Evolutionary conservation across 2,888 invertebrate species (phyloP), one percentile per base, ranked within the genome.

Genomic region (Agrotis exclamationis): DNA sequence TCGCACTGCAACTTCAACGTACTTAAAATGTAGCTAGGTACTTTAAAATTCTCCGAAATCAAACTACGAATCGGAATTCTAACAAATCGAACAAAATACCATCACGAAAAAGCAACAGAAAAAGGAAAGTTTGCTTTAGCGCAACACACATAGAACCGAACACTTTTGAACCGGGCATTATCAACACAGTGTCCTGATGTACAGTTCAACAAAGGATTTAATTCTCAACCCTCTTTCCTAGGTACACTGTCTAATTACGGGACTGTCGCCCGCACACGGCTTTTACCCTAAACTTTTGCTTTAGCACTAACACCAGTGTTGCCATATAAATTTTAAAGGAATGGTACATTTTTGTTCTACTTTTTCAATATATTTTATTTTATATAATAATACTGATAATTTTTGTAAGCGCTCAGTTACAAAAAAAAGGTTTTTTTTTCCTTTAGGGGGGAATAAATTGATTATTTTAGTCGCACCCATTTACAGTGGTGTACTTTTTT

Each of bases 271-370:
- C 76, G 80, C 87, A 90, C 83, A 74, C 76, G 76, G 83, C 84
- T 84, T 86, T 82, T 80, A 79, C 78, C 82, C 81, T 82, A 87
- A 88, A 87, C 86, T 87, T 89, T 89, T 86, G 87, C 88, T 85
- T 86, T 85, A 86, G 82, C 75, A 72, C 79, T 78, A 84, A 83
- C 80, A 78, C 80, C 77, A 9, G 39, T 39, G 11, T 39, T 39
- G 39, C 39, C 39, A 39, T 39, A 11, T 39, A 39, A 9, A 39
- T 2, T 39, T 39, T 39, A 0, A 39, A 39, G 9, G 39, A 39
- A 39, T 39, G 2, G 39, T 39, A 39, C 39, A 4, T 39, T 39
- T 39, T 39, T 39, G 9, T 39, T 39, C 11, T 11, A 39, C 39
- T 39, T 2, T 39, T 39, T 39, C 9, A 11, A 11, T 39, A 11